Conservation (phyloP, 2,113 vertebrate species). For the Eptatretus burgeri region DNA sequence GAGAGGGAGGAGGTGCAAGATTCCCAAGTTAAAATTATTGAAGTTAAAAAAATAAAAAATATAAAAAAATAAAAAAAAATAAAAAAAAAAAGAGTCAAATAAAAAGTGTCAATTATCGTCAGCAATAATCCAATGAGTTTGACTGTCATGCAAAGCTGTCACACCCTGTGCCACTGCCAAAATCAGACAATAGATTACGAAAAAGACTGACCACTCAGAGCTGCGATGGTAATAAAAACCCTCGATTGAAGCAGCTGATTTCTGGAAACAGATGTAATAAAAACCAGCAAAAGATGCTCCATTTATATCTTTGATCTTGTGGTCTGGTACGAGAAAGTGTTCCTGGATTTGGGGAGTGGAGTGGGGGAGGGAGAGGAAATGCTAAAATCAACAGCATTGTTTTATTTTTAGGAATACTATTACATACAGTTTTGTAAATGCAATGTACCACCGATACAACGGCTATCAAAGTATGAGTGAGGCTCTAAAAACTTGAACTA, state of each 20-base stretch:
- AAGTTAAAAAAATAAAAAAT: no score
- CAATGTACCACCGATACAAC: no score
- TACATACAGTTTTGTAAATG: background rate
- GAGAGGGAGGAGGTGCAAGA: background rate
- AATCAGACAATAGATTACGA: background rate
- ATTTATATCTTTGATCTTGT: constrained; percentile 96
- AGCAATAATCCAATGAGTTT: no score
- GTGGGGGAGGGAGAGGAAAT: background rate
- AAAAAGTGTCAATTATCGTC: no score
- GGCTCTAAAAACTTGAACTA: no score
- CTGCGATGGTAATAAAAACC: constrained; percentile 95
- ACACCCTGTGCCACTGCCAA: background rate
- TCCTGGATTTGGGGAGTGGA: constrained; percentile 25
- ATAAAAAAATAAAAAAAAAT: no score
- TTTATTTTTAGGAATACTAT: background rate
- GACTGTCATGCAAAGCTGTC: background rate
- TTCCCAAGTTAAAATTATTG: background rate
- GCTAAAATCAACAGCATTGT: constrained; percentile 6
- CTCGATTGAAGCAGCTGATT: constrained; percentile 82
- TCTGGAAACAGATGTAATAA: constrained; percentile 99
- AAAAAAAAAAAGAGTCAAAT: no score
- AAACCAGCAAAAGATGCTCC: constrained; percentile 93
- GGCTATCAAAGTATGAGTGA: no score
- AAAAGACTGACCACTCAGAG: constrained; percentile 59
- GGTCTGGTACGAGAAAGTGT: constrained; percentile 82